Percentiles rank a stretch among this genome's conserved stretches.
These are phyloP conservation scores for Leuctra nigra DNA, from an alignment of 2,888 invertebrate genomes.

Conservation along the genomic window DNA sequence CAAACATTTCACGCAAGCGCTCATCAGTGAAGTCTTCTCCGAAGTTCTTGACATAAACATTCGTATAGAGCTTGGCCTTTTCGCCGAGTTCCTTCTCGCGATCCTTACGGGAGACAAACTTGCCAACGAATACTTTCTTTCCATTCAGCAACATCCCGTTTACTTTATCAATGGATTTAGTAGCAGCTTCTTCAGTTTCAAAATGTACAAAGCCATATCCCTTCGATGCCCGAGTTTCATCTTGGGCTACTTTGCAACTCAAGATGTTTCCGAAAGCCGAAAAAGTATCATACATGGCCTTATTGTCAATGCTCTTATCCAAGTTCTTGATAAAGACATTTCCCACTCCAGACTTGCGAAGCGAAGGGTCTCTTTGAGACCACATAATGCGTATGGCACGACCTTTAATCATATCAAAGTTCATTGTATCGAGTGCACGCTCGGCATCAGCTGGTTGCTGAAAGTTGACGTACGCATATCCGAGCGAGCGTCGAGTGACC, in stretches of 20 bases:
- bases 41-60: constrained; percentile 98
- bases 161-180: constrained; percentile 96
- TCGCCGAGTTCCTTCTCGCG: constrained; percentile 97
- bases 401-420: constrained; percentile 95
- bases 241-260: constrained; percentile 94
- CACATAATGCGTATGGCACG: constrained; percentile 99
- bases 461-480: constrained; percentile 99
- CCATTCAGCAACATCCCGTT: constrained; percentile 98
- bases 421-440: constrained; percentile 98
- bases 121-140: constrained; percentile 94
- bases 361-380: constrained; percentile 98
- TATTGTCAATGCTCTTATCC: constrained; percentile 97
- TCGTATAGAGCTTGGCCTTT: constrained; percentile 93
- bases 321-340: constrained; percentile 99
- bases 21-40: constrained; percentile 91
- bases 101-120: constrained; percentile 96
- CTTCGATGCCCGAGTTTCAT: constrained; percentile 88
- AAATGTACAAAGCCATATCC: constrained; percentile 99
- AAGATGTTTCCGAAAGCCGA: constrained; percentile 98
- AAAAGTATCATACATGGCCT: constrained; percentile 98
- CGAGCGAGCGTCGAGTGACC: constrained; percentile 93
- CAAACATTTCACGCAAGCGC: constrained; percentile 82
- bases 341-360: constrained; percentile 96
- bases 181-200: constrained; percentile 96
- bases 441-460: constrained; percentile 99